Percentiles rank a stretch among this genome's conserved stretches.
Conservation (phyloP, 92 coral and sea anemone genomes). For the Meandrina meandrites region DNA sequence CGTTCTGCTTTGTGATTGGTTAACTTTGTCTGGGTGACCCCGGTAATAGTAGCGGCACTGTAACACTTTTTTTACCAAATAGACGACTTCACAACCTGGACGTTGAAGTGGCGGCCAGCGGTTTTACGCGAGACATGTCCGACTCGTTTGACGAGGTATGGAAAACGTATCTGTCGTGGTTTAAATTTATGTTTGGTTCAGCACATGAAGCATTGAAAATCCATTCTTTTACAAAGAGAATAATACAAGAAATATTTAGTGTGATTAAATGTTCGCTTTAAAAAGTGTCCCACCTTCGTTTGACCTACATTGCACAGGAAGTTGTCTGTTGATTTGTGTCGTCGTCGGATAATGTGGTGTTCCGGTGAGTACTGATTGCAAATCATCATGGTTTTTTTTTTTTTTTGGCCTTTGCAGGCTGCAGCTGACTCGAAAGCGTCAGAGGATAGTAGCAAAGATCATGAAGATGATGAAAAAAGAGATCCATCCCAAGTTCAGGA, state of each 20-base stretch:
- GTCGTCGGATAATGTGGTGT: not conserved
- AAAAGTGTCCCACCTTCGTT: no score
- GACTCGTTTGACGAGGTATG: conserved; percentile 86
- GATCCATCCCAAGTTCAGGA: conserved; percentile 2
- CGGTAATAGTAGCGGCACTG: no score
- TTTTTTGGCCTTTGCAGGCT: conserved; percentile 19
- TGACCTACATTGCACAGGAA: no score
- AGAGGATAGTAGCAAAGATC: not conserved
- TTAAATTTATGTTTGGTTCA: no score
- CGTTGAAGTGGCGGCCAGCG: conserved; percentile 92
- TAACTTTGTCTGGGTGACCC: no score
- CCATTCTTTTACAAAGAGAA: no score
- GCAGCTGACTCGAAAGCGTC: conserved; percentile 23
- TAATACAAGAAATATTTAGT: no score
- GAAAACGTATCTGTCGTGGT: not conserved
- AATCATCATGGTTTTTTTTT: not conserved
- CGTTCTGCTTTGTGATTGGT: no score
- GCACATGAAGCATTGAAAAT: no score
- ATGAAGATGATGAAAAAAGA: conserved; percentile 17
- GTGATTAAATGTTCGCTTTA: no score
- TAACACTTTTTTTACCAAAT: not conserved
- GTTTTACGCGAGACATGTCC: conserved; percentile 93
- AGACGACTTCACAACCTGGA: conserved; percentile 92
- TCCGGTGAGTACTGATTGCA: not conserved
- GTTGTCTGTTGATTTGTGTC: not conserved